Evolutionary conservation across 2,797 vertebrate genomes (phyloP), one percentile per base, ranked within the genome.

Genomic region (Crax fasciolata): DNA sequence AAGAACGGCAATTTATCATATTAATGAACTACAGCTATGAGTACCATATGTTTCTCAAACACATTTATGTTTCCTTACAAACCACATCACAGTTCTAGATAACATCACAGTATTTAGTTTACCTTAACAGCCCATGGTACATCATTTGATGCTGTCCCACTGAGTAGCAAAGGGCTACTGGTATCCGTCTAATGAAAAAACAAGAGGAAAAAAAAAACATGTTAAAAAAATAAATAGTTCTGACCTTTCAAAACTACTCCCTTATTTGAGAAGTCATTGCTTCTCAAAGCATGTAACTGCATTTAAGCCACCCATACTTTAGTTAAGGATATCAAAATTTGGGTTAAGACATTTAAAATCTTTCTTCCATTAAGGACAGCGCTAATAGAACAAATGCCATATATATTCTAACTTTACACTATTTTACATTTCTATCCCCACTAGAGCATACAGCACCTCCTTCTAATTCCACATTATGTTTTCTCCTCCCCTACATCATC

Each of bases 121-220:
- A 99, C 99, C 99, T 99, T 99, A 77, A 99, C 99, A 84, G 98
- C 98, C 99, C 99, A 99, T 35, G 99, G 98, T 65, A 97, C 74
- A 81, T 99, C 99, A 62, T 55, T 66, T 51, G 98, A 90, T 94
- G 97, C 96, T 23, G 98, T 96, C 96, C 98, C 98, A 86, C 98
- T 89, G 83, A 96, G 95, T 65, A 99, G 97, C 91, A 98, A 97
- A 18, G 99, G 99, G 97, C 99, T 99, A 91, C 97, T 98, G 25
- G 98, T 98, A 96, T 99, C 99, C 92, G 98, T 98, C 99, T 99
- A 96, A 58, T 63, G 44, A 94, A 78, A 94, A 94, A 97, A 97
- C 21, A 89, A 27, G 11, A 28, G 44, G 86, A 79, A 82, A 72
- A 41, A 48, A 77, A 24, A 0, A 24, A 3, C 20, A 59, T 93